Base-by-base conservation (phyloP, 2,888 invertebrate genomes). In the Euzophera pinguis region DNA sequence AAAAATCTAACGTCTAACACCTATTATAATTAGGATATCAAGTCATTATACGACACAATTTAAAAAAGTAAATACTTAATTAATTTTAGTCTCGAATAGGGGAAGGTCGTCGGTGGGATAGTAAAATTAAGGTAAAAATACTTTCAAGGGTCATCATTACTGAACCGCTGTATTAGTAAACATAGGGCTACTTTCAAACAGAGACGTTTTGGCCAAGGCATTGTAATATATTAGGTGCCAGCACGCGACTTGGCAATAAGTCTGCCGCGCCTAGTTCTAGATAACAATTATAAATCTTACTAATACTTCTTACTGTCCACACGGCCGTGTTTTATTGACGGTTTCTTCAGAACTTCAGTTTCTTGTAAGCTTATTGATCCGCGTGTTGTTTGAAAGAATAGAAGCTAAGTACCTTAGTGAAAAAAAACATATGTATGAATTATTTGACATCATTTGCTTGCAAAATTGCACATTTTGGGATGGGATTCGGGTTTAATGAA, bases 211-310 rank as follows among this genome's bases (percentile, higher is more conserved):
- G 75, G 79, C 78, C 72, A 72, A 81, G 78, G 78, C 78, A 69
- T 65, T 61, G 76, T 85, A 79, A 87, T 81, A 79, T 84, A 86
- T 87, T 81, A 79, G 78, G 80, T 78, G 81, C 71, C 58, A 77
- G 76, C 87, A 87, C 87, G 87, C 87, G 71, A 87, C 71, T 60
- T 57, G 65, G 84, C 84, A 76, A 86, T 86, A 83, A 83, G 73
- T 84, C 69, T 74, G 78, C 84, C 84, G 75, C 82, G 81, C 84
- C 84, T 78, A 75, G 72, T 78, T 72, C 67, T 78, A 81, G 81
- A 84, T 84, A 85, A 84, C 84, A 83, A 85, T 85, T 86, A 85
- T 85, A 85, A 84, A 85, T 84, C 81, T 81, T 69, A 64, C 78
- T 81, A 84, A 83, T 81, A 82, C 80, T 81, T 83, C 81, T 81